These are phyloP conservation scores for Artibeus jamaicensis DNA, from an alignment of 2,797 vertebrate genomes.

Conservation along the genomic window DNA sequence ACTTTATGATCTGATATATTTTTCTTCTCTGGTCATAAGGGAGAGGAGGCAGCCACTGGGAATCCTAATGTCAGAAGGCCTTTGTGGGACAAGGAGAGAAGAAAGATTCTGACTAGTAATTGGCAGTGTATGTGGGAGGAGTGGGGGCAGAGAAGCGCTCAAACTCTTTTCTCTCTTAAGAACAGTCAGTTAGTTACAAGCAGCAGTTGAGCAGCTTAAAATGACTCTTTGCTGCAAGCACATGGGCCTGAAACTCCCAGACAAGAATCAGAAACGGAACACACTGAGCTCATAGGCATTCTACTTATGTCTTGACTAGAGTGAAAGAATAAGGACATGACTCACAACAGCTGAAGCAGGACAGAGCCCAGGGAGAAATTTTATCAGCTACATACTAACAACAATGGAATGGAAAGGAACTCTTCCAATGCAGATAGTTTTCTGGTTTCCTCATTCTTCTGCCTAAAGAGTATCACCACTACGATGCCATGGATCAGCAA, in stretches of 20 bases:
- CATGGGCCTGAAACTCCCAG: conserved; percentile 47
- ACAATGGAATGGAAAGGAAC: neutral
- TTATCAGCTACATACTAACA: neutral
- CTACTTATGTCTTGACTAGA: neutral
- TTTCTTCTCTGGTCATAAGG: neutral
- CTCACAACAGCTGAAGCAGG: conserved; percentile 8
- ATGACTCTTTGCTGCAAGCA: conserved; percentile 21
- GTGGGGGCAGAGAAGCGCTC: neutral
- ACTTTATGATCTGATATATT: conserved; percentile 7
- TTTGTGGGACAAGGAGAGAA: conserved; percentile 16
- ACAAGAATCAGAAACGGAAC: conserved; percentile 27
- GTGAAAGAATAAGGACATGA: conserved; percentile 21
- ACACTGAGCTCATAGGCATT: neutral
- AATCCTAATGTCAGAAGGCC: neutral
- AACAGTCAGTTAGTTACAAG: conserved; percentile 5
- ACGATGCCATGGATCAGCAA: neutral
- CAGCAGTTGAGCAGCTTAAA: conserved; percentile 43
- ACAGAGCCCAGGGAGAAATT: neutral
- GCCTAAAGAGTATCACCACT: neutral
- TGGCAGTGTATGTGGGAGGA: neutral
- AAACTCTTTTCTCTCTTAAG: conserved; percentile 13
- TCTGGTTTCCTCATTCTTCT: conserved; percentile 7
- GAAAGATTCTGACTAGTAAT: neutral
- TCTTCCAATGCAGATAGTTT: conserved; percentile 4
- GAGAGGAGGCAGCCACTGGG: neutral